Base-by-base conservation (phyloP, 2,797 vertebrate genomes). In the Labeo calbasu region DNA sequence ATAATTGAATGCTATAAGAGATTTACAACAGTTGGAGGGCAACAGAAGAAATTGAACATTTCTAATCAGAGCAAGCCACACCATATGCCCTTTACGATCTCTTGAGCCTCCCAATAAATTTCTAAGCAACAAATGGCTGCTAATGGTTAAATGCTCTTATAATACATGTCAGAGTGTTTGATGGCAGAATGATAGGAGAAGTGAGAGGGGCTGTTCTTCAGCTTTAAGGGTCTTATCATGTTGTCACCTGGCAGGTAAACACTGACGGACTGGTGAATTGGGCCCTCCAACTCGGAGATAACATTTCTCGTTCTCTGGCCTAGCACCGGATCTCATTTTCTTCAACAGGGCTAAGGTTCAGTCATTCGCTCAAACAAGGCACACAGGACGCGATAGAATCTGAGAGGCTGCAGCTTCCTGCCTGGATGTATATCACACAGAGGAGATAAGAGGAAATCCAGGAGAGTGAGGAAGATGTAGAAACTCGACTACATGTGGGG, bases 201-300 rank as follows among this genome's bases (percentile, higher is more conserved):
- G 43, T 8, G 36, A 72, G 66, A 77, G 14, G n/a, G 71, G 36
- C 69, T 55, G 25, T 75, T 71, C 69, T 80, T 82, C 32, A 75
- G 75, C 80, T 85, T 55, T 48, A 23, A 76, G 65, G 59, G 72
- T 84, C 82, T 88, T 82, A 86, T 84, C 87, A 23, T 53, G 51
- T 81, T 70, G 70, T 82, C 83, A 85, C 82, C 70, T 84, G 76
- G 82, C 79, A 84, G 73, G 83, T 87, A 84, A 87, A 87, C 73
- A 84, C 53, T 40, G 61, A 81, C 59, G 28, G 72, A 55, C 36
- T 46, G 51, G 73, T 25, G 69, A 69, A 86, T 82, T 50, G 32
- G 57, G 61, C 69, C 76, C 70, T 86, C 76, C 59, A 57, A 77
- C 72, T 66, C 82, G 2, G 51, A 82, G 85, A 86, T 84, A 86